A percentile compares a stretch with the other conserved stretches of the same genome.
These are phyloP conservation scores for Amphilophus citrinellus DNA, from an alignment of 2,113 vertebrate species.

Conservation along the genomic window DNA sequence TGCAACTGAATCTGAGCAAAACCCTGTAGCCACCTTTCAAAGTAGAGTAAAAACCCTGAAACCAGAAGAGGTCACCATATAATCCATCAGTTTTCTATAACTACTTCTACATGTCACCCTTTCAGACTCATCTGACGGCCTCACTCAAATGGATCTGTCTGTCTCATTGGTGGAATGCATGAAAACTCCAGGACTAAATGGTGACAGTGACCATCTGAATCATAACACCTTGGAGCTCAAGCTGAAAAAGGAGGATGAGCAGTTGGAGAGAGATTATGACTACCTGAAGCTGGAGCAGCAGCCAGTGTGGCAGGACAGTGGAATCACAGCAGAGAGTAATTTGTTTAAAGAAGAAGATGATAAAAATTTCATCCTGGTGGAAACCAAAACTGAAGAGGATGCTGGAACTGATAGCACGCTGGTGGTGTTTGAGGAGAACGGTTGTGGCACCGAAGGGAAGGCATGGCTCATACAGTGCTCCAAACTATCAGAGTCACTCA, in stretches of 20 bases:
- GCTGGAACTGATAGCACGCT: neutral
- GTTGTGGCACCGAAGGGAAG: neutral
- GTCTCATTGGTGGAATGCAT: constrained; percentile 4
- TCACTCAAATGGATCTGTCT: neutral
- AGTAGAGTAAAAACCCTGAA: neutral
- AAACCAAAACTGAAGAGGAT: neutral
- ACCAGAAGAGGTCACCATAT: neutral
- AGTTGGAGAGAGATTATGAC: neutral
- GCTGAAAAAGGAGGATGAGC: constrained; percentile 3
- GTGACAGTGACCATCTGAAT: neutral
- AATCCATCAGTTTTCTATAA: neutral
- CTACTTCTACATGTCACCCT: neutral
- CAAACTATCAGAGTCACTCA: neutral
- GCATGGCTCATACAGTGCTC: neutral
- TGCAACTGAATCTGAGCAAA: neutral
- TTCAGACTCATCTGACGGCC: neutral
- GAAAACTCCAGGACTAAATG: neutral
- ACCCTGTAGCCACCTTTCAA: neutral
- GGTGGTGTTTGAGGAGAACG: neutral
- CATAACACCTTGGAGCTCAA: neutral
- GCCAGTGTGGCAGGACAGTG: no score
- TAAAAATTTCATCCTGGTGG: neutral
- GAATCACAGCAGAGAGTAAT: neutral
- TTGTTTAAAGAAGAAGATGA: neutral
- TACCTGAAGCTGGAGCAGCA: neutral